Base-by-base conservation (phyloP, 2,888 invertebrate species). In the Meteorus cinctellus region DNA sequence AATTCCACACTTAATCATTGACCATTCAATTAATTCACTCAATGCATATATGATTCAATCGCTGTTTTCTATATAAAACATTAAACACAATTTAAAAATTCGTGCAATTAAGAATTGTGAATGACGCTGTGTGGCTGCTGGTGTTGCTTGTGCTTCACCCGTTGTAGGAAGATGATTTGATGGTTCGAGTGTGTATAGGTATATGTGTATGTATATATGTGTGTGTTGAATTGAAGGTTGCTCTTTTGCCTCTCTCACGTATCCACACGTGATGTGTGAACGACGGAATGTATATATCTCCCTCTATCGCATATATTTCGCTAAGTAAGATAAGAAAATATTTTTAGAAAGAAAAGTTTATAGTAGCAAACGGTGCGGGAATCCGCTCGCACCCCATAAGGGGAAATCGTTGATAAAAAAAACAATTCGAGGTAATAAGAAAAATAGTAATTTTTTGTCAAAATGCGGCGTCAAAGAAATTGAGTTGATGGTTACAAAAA, bases 141-240 rank as follows among this genome's bases (percentile, higher is more conserved):
- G 14, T 63, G 34, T 34, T 59, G n/a, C 55, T 19, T 63, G 63
- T 12, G 29, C 27, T 41, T 41, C 41, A 41, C 8, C 6, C 41
- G 74, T 76, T 77, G 55, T n/a, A 24, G 24, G 78, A 55, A 55
- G 4, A 55, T 55, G 24, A 55, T 55, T 48, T 55, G 19, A 36
- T 36, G 65, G 19, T n/a, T 10, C 65, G 6, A 55, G n/a, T 41
- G 12, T 41, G 12, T 41, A 10, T 41, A 0, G 34, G 41, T 8
- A 12, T 41, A 41, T 41, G 8, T 41, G 12, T 41, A 12, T 12
- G 8, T 41, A 41, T 41, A 41, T 41, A 0, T 12, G 41, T 48
- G 24, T 51, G 51, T n/a, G 65, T 36, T 36, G 4, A 6, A 36
- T 65, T 55, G 24, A 65, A 65, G 36, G 36, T 36, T 60, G 16